Percentiles rank a stretch among this genome's conserved stretches.
These are phyloP conservation scores for Heliocidaris tuberculata DNA, from an alignment of 35 echinoderm and acorn worm genomes.

Conservation along the genomic window DNA sequence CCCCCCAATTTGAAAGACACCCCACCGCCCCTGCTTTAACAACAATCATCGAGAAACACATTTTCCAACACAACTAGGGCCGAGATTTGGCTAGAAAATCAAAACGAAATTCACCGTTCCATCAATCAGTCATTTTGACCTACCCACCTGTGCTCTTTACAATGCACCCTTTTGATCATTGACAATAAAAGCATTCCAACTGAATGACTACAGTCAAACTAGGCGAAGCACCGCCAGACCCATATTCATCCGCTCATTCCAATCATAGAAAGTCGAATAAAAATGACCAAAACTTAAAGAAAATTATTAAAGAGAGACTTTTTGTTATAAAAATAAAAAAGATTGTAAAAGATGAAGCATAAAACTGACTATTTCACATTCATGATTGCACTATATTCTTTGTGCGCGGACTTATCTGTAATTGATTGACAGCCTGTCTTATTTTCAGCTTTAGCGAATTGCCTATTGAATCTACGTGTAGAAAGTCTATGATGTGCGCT, in stretches of 20 bases:
- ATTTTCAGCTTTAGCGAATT: constrained; percentile 3
- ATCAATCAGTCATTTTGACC: too few species aligned
- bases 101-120: too few species aligned
- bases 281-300: not conserved
- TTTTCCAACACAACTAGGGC: too few species aligned
- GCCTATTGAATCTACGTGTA: not conserved
- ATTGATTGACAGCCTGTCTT: constrained; percentile 26
- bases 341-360: not conserved
- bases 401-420: not conserved
- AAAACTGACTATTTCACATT: not conserved
- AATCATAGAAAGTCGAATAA: not conserved
- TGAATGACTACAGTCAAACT: not conserved
- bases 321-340: not conserved
- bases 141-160: constrained; percentile 17
- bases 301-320: not conserved
- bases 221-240: not conserved
- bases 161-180: constrained; percentile 8
- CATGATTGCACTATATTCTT: not conserved
- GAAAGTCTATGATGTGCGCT: not conserved
- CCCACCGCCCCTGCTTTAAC: too few species aligned
- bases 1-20: too few species aligned
- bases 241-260: not conserved
- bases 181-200: constrained; percentile 41
- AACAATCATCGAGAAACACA: too few species aligned
- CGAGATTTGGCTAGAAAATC: too few species aligned